phyloP scores from a whole-genome alignment of 2,888 invertebrate species.

The Sesia apiformis region DNA sequence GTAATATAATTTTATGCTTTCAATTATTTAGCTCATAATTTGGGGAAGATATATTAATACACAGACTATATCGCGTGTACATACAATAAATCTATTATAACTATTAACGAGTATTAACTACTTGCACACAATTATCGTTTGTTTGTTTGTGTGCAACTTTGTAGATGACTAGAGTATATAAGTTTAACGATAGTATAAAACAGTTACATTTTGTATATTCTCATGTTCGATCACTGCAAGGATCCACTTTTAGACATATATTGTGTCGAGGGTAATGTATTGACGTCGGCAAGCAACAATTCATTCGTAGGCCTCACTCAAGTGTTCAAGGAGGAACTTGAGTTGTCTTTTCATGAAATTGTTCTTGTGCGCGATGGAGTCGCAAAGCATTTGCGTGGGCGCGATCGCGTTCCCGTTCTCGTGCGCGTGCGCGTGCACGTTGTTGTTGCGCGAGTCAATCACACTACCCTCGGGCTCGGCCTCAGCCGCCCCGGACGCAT shows the following conservation, averaged over 20 bases:
- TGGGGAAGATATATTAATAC: conserved; percentile 32
- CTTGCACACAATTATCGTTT: conserved; percentile 51
- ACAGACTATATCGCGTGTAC: conserved; percentile 45
- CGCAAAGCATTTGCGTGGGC: conserved; percentile 60
- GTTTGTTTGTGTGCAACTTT: conserved; percentile 65
- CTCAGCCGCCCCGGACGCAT: conserved; percentile 31
- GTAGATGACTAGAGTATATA: conserved; percentile 72
- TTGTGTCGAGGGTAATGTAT: conserved; percentile 63
- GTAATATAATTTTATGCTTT: conserved; percentile 1
- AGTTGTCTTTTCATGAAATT: conserved; percentile 67
- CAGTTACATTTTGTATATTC: conserved; percentile 55
- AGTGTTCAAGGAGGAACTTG: conserved; percentile 77
- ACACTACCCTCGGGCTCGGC: conserved; percentile 54
- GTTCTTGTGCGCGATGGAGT: conserved; percentile 67
- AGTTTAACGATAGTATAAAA: conserved; percentile 61
- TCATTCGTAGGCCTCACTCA: conserved; percentile 80
- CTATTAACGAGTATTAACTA: conserved; percentile 55
- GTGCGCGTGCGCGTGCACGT: conserved; percentile 55
- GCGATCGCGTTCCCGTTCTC: conserved; percentile 52
- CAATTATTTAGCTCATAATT: conserved; percentile 29
- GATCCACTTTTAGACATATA: conserved; percentile 67
- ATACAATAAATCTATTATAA: conserved; percentile 35
- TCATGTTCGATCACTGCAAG: conserved; percentile 73
- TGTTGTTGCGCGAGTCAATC: conserved; percentile 53
- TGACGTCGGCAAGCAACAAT: conserved; percentile 48